Evolutionary conservation across 2,113 vertebrate species (phyloP).

Genomic region (Nicator chloris): DNA sequence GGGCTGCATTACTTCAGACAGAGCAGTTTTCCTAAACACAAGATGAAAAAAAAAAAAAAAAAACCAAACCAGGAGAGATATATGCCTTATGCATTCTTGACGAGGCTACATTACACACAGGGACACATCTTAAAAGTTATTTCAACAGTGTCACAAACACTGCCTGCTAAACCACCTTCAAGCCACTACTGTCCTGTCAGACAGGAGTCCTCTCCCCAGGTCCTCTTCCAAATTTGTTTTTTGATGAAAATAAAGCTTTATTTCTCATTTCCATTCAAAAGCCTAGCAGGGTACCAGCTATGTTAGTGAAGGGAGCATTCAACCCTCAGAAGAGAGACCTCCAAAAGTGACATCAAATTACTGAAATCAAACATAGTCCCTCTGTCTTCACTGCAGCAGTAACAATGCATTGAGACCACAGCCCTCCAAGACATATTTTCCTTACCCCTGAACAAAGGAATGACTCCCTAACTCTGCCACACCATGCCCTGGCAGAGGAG

Average conservation of each 20-base stretch:
- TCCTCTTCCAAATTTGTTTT: neutral
- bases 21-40: neutral
- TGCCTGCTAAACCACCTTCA: neutral
- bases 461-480: neutral
- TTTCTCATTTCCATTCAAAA: neutral
- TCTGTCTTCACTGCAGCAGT: neutral
- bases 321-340: neutral
- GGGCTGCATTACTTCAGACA: neutral
- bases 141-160: neutral
- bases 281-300: neutral
- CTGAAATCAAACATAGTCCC: rapidly evolving
- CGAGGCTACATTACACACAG: neutral
- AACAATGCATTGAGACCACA: neutral
- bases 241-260: neutral
- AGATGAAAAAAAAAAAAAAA: neutral
- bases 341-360: neutral
- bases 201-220: neutral
- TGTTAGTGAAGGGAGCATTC: neutral
- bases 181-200: neutral
- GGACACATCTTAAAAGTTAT: neutral
- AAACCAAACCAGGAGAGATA: neutral
- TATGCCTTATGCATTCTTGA: neutral
- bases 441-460: neutral
- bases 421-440: neutral
- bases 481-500: neutral